Conservation (phyloP, 2,113 vertebrate genomes). For the Cathartes aura region DNA sequence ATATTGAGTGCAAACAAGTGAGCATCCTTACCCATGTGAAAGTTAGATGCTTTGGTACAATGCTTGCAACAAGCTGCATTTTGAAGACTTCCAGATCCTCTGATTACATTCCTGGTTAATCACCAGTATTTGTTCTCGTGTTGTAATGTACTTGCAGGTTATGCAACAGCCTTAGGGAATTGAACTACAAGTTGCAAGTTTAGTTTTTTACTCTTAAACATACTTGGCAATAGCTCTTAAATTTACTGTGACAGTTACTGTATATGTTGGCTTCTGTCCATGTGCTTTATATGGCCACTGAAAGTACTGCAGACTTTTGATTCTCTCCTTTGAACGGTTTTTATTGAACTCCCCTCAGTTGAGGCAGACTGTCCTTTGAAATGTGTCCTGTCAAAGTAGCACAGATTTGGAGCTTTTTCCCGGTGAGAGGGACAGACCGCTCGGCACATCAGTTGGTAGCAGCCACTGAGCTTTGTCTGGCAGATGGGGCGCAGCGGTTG, state of each 20-base stretch:
- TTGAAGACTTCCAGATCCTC: conserved; percentile 11
- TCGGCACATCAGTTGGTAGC: background rate
- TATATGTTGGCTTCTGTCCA: conserved; percentile 13
- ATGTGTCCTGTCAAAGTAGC: background rate
- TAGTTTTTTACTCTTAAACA: conserved; percentile 11
- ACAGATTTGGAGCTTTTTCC: background rate
- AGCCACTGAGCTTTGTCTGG: background rate
- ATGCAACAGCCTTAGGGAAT: conserved; percentile 28
- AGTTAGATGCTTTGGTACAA: background rate
- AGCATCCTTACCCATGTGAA: background rate
- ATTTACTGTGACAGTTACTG: background rate
- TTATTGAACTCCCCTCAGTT: background rate
- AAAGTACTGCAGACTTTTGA: background rate
- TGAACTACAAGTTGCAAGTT: background rate
- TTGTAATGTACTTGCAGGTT: conserved; percentile 29
- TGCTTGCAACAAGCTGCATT: background rate
- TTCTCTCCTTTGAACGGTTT: background rate
- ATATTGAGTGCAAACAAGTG: background rate
- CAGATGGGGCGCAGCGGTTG: background rate
- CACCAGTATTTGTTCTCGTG: conserved; percentile 20
- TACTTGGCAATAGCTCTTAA: conserved; percentile 4
- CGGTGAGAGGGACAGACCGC: background rate
- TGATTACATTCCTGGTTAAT: background rate
- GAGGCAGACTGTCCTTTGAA: background rate
- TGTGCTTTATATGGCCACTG: background rate